Evolutionary conservation across 2,888 invertebrate genomes (phyloP), one percentile per base, ranked within the genome.

Genomic region (Spilosoma lubricipeda): DNA sequence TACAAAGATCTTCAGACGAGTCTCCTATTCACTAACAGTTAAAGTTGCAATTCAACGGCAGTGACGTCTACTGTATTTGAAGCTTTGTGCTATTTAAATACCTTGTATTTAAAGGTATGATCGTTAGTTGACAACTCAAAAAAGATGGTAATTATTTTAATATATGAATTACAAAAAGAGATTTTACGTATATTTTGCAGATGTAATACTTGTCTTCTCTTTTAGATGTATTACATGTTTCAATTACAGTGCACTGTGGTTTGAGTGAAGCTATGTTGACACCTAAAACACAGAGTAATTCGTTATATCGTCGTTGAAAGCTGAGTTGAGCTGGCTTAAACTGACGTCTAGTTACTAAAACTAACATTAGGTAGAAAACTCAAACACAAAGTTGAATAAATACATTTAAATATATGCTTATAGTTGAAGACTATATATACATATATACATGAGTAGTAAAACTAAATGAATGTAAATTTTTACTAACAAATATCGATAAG

Each of bases 211-310:
- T 27, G 27, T 27, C 27, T 15, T 67, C 18, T 67, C 27, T 67
- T 23, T 42, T 15, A 66, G 42, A 18, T 42, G 8, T 2, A n/a
- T 67, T 42, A 39, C n/a, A 13, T n/a, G 39, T n/a, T 27, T 27
- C 18, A 42, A 27, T 67, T 18, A 2, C 39, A 67, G 18, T 11
- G 39, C 23, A 13, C 39, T 42, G 42, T 1, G 27, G 9, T 67
- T 42, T 42, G 8, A 42, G 66, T n/a, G n/a, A 15, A n/a, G n/a
- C 39, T 66, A n/a, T 27, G 66, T 66, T 66, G 66, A 42, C 66
- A 42, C 4, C 18, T 67, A 42, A 67, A 67, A 27, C 66, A 42
- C 27, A 42, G 18, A 27, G 42, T 66, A n/a, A 66, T 42, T 15
- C n/a, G 66, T 66, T 36, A 39, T 15, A 36, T 42, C n/a, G 42